Conservation (phyloP, 2,113 vertebrate species). For the Turnix velox region DNA sequence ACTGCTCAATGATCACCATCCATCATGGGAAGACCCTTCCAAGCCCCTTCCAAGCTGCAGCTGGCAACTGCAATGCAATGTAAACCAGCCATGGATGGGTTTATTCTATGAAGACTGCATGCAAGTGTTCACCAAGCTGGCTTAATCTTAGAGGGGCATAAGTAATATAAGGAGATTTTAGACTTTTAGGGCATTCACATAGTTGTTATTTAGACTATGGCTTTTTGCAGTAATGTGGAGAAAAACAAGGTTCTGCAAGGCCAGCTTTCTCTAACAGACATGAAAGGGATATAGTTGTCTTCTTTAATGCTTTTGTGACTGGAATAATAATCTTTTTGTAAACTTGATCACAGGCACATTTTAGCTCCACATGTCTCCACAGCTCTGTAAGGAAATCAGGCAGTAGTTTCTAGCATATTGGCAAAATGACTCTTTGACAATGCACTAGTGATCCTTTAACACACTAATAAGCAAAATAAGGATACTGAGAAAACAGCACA, state of each 20-base stretch:
- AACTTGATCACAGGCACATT: not conserved
- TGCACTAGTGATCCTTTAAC: not conserved
- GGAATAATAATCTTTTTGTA: not conserved
- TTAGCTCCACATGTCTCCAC: not conserved
- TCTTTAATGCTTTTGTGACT: not conserved
- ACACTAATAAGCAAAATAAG: not conserved
- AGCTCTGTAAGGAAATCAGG: not conserved
- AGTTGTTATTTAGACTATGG: not conserved
- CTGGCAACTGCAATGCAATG: not conserved
- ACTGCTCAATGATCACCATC: not conserved
- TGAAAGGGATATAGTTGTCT: not conserved
- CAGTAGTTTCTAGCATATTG: not conserved
- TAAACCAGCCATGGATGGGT: not conserved
- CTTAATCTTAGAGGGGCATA: not conserved
- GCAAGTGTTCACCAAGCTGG: rapidly evolving
- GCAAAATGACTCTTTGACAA: not conserved
- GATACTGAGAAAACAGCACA: not conserved
- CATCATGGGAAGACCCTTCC: not conserved
- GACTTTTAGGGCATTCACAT: not conserved
- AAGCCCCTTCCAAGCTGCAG: not conserved
- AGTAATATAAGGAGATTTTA: not conserved
- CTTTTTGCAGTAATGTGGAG: not conserved
- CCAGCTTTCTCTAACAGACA: not conserved
- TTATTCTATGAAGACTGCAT: not conserved
- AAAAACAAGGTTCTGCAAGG: not conserved